These are phyloP conservation scores for Cercopithecus hamlyni DNA, from an alignment of 2,797 vertebrate genomes.

Conservation along the genomic window DNA sequence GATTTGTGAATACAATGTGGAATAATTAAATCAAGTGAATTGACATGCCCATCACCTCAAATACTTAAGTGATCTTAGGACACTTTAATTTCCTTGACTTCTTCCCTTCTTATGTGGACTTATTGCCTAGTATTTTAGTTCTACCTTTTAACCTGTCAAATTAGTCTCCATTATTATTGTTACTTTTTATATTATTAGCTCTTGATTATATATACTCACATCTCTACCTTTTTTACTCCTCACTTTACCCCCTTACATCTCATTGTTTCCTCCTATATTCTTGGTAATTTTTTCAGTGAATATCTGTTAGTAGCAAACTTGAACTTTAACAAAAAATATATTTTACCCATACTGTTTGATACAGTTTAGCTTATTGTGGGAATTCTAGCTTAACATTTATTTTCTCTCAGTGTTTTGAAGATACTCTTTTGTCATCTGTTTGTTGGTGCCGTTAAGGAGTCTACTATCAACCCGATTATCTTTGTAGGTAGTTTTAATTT, in stretches of 20 bases:
- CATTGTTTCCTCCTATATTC: not conserved
- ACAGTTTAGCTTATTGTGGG: not conserved
- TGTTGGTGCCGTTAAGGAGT: constrained; percentile 18
- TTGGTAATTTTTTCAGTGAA: not conserved
- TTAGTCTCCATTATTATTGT: not conserved
- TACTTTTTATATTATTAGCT: not conserved
- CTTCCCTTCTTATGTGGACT: not conserved
- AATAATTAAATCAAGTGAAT: not conserved
- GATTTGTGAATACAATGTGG: not conserved
- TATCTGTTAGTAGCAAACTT: not conserved
- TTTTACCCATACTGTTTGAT: not conserved
- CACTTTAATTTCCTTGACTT: not conserved
- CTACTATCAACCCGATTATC: not conserved
- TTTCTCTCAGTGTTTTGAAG: constrained; percentile 40
- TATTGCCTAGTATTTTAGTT: not conserved
- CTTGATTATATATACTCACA: not conserved
- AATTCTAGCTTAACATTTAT: constrained; percentile 28
- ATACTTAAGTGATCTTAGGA: not conserved
- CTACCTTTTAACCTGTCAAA: not conserved
- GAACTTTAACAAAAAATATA: constrained; percentile 1
- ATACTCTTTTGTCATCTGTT: constrained; percentile 28
- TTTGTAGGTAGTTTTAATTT: constrained; percentile 31
- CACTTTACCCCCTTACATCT: not conserved
- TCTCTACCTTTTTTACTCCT: not conserved
- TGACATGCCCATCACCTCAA: not conserved